A percentile compares a stretch with the other conserved stretches of the same genome.
These are phyloP conservation scores for Diploscapter pachys DNA, from an alignment of 1,140 invertebrate species.

Conservation along the genomic window DNA sequence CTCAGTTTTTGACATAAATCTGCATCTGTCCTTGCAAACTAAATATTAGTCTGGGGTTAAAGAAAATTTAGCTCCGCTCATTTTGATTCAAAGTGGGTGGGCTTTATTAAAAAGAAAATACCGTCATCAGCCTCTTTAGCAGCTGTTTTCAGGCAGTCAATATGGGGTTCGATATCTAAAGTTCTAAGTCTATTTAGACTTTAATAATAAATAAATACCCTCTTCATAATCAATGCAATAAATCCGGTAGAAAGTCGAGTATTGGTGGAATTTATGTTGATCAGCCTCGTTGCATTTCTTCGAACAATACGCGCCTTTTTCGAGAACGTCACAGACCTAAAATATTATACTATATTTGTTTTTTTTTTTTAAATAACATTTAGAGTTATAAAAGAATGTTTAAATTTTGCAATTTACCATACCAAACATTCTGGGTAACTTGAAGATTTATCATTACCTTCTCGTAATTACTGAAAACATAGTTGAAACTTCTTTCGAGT, in stretches of 20 bases:
- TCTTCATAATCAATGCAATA: conserved; percentile 54
- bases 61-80: no score
- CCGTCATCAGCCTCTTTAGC: conserved; percentile 16
- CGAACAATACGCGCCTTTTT: conserved; percentile 43
- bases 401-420: background rate
- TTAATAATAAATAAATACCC: background rate
- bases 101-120: no score
- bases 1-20: conserved; percentile 34
- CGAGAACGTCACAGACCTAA: conserved; percentile 49
- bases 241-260: conserved; percentile 51
- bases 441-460: conserved; percentile 10
- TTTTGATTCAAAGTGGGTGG: no score
- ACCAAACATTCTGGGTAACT: background rate
- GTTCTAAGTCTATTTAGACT: no score
- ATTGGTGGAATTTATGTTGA: conserved; percentile 47
- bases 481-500: conserved; percentile 33
- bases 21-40: conserved; percentile 29
- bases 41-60: background rate
- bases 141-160: conserved; percentile 43
- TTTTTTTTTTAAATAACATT: background rate
- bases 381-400: background rate
- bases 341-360: background rate
- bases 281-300: conserved; percentile 43
- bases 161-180: conserved; percentile 42
- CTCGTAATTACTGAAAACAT: conserved; percentile 34